Conservation (phyloP, 2,888 invertebrate genomes). For the Troides oblongomaculatus region DNA sequence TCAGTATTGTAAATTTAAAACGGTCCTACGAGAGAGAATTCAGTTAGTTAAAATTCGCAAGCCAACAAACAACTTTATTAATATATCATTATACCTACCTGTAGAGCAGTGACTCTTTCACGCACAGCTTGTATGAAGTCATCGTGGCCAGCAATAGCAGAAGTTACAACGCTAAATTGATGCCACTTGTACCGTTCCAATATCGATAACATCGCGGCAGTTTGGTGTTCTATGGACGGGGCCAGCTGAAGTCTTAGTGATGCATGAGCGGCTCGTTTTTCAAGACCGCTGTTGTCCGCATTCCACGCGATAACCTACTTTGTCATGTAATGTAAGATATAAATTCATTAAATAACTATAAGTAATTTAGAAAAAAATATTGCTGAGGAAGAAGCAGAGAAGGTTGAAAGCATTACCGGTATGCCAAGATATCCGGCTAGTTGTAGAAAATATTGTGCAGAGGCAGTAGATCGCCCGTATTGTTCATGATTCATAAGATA, state of each 20-base stretch:
- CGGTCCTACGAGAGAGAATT: conserved; percentile 58
- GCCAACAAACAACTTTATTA: neutral
- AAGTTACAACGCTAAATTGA: conserved; percentile 95
- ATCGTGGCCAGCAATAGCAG: conserved; percentile 95
- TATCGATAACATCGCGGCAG: conserved; percentile 96
- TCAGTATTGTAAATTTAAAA: conserved; percentile 88
- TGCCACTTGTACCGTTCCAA: conserved; percentile 98
- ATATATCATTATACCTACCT: conserved; percentile 68
- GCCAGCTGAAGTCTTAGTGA: conserved; percentile 95
- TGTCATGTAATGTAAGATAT: conserved; percentile 32
- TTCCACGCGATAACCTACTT: conserved; percentile 94
- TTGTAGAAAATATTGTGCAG: conserved; percentile 96
- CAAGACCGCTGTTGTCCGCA: conserved; percentile 96
- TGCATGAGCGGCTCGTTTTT: conserved; percentile 89
- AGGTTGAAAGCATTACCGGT: conserved; percentile 81
- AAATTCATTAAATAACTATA: conserved; percentile 28
- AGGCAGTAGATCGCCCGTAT: conserved; percentile 95
- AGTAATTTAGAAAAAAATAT: conserved; percentile 8
- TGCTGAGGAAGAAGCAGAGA: conserved; percentile 34
- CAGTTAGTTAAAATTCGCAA: neutral
- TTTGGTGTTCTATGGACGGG: conserved; percentile 97
- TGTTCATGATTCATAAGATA: conserved; percentile 97
- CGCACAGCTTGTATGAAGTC: conserved; percentile 97
- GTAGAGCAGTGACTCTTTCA: conserved; percentile 91
- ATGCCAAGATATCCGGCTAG: conserved; percentile 96